A percentile compares a stretch with the other conserved stretches of the same genome.
These are phyloP conservation scores for Enteromius trimaculatus DNA, from an alignment of 2,797 vertebrate species.

Conservation along the genomic window DNA sequence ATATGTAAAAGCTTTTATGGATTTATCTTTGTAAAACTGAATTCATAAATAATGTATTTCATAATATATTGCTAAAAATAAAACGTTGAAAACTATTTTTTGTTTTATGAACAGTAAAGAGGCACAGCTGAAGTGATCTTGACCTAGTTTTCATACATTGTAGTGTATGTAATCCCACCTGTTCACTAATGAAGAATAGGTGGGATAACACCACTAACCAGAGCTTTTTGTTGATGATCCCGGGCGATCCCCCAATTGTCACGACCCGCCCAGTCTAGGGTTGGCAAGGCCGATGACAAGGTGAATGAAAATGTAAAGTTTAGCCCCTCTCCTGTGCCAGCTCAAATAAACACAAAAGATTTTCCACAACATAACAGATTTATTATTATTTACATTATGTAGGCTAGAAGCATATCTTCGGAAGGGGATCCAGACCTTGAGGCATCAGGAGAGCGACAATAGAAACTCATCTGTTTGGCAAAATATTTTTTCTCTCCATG, in stretches of 20 bases:
- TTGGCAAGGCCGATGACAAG: too few species aligned
- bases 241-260: too few species aligned
- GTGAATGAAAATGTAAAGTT: too few species aligned
- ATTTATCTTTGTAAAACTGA: too few species aligned
- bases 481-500: not conserved
- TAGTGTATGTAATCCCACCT: constrained; percentile 18
- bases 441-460: not conserved
- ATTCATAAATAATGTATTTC: not conserved
- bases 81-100: not conserved
- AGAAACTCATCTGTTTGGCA: not conserved
- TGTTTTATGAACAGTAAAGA: not conserved
- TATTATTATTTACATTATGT: too few species aligned
- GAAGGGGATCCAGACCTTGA: constrained; percentile 6
- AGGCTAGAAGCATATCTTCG: too few species aligned
- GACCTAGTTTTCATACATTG: constrained; percentile 9
- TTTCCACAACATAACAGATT: too few species aligned
- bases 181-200: constrained; percentile 21
- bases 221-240: constrained; percentile 32
- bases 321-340: too few species aligned
- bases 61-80: not conserved
- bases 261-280: too few species aligned
- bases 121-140: not conserved
- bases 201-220: not conserved
- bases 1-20: too few species aligned
- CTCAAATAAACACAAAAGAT: too few species aligned